These are phyloP conservation scores for Trimorus sp. DNA, from an alignment of 2,888 invertebrate species.

Conservation along the genomic window DNA sequence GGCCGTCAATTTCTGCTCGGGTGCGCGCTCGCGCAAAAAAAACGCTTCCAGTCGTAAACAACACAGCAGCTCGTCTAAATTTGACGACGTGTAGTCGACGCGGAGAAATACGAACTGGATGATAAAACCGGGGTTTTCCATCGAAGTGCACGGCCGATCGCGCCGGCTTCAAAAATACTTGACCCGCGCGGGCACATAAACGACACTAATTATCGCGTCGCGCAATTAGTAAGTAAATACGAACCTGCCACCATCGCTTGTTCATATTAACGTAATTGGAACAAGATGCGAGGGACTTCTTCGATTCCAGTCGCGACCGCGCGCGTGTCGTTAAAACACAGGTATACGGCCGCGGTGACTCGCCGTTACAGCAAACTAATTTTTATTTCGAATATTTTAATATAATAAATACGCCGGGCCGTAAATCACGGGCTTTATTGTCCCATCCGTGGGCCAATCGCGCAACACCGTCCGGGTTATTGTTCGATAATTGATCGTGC, in stretches of 20 bases:
- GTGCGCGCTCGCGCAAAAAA: constrained; percentile 47
- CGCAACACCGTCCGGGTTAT: constrained; percentile 34
- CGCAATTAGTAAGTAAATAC: constrained; percentile 65
- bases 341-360: constrained; percentile 57
- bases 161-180: constrained; percentile 47
- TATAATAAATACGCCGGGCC: constrained; percentile 48
- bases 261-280: constrained; percentile 68
- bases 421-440: constrained; percentile 52
- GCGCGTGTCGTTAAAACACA: constrained; percentile 56
- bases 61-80: constrained; percentile 57
- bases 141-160: constrained; percentile 53
- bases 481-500: constrained; percentile 58
- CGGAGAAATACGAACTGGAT: constrained; percentile 63
- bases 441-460: background rate
- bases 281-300: constrained; percentile 64
- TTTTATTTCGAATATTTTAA: constrained; percentile 59
- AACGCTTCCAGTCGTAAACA: constrained; percentile 56
- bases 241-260: constrained; percentile 64
- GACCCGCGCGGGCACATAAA: constrained; percentile 36
- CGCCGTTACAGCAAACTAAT: constrained; percentile 60
- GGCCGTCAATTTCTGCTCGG: constrained; percentile 58
- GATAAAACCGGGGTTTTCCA: constrained; percentile 58
- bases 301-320: constrained; percentile 59
- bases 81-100: constrained; percentile 54
- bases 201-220: constrained; percentile 63